phyloP scores from a whole-genome alignment of 1,140 invertebrate genomes.

The Drosophila kohkoa region DNA sequence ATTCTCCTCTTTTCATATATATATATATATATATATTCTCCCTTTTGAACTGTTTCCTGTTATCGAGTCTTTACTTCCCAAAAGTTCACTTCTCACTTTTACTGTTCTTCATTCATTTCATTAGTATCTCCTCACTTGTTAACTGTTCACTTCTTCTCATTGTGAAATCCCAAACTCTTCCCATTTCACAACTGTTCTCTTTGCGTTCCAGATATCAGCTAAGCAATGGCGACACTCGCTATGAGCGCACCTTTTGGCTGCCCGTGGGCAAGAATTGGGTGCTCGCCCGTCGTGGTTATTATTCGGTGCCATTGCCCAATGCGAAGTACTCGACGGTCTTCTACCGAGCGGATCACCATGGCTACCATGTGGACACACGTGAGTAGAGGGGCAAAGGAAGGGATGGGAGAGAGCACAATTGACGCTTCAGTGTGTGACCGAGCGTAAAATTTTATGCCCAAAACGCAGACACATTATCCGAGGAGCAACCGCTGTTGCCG shows the following conservation, averaged over 20 bases:
- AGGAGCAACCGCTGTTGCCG: slow-evolving; percentile 61
- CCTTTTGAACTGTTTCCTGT: no score
- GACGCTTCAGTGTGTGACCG: slow-evolving; percentile 24
- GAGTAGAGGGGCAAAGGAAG: slow-evolving; percentile 25
- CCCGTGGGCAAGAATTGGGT: slow-evolving; percentile 61
- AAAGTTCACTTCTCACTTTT: no score
- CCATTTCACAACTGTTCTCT: not conserved
- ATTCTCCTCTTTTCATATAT: no score
- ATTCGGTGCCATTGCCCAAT: slow-evolving; percentile 68
- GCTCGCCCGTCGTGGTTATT: slow-evolving; percentile 70
- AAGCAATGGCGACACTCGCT: slow-evolving; percentile 77
- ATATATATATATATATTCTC: no score
- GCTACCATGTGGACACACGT: slow-evolving; percentile 72
- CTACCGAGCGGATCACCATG: slow-evolving; percentile 76
- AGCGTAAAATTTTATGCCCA: slow-evolving; percentile 52
- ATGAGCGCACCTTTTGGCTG: slow-evolving; percentile 76
- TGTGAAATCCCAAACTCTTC: not conserved
- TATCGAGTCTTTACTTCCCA: no score
- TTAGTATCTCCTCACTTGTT: no score
- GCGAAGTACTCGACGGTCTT: slow-evolving; percentile 62
- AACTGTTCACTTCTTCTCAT: no score
- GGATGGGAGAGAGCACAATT: not conserved
- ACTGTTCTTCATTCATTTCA: no score
- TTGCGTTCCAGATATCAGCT: slow-evolving; percentile 55
- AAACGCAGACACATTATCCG: slow-evolving; percentile 72